Conservation (phyloP, 2,888 invertebrate species). For the Drepanosiphum platanoidis region DNA sequence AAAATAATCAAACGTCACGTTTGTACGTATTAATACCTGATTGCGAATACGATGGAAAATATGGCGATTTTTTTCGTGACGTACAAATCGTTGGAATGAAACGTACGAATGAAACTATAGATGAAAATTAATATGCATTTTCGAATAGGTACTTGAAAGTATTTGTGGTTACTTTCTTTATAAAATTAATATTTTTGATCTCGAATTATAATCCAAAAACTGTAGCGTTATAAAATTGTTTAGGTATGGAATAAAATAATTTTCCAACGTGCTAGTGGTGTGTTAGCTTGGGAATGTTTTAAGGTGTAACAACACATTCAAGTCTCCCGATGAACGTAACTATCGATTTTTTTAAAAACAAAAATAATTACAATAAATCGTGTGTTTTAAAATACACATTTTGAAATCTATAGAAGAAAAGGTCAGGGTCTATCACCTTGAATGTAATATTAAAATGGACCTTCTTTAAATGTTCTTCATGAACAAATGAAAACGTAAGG, state of each 20-base stretch:
- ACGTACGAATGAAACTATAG: background rate
- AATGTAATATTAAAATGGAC: slow-evolving; percentile 17
- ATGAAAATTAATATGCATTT: background rate
- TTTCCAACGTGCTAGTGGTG: background rate
- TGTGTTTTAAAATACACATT: background rate
- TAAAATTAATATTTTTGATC: background rate
- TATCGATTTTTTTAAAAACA: background rate
- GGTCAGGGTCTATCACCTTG: slow-evolving; percentile 35
- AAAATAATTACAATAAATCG: background rate
- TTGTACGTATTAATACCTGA: background rate
- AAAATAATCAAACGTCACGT: background rate
- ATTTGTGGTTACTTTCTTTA: background rate
- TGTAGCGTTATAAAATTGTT: background rate
- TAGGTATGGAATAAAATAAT: background rate
- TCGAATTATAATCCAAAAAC: background rate
- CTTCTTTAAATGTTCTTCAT: slow-evolving; percentile 21
- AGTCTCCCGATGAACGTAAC: background rate
- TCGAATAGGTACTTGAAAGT: background rate
- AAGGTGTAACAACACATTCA: background rate
- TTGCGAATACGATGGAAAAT: too few species aligned
- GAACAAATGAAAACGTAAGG: background rate
- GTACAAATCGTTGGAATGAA: too few species aligned
- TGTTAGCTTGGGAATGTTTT: too few species aligned
- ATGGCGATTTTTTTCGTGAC: background rate
- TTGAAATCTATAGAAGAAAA: background rate